Conservation (phyloP, 2,797 vertebrate genomes). For the Phoeniculus purpureus region DNA sequence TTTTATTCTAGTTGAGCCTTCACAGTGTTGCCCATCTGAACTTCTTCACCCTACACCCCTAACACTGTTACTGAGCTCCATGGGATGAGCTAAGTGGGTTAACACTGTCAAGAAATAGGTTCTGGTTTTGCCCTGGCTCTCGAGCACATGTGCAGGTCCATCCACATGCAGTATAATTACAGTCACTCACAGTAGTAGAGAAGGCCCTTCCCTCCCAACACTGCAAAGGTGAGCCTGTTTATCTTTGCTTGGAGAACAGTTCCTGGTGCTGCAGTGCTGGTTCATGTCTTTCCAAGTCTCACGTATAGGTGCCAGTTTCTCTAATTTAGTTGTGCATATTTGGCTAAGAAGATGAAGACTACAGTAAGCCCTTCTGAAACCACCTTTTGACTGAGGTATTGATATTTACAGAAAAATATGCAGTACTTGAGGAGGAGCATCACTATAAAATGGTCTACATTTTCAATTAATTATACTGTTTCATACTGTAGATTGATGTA, state of each 20-base stretch:
- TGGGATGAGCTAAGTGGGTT: background rate
- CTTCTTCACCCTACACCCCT: rapidly evolving
- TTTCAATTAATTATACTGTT: background rate
- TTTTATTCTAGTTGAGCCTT: background rate
- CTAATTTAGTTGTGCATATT: background rate
- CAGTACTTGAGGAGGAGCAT: background rate
- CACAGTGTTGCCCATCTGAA: background rate
- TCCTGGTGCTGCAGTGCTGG: background rate
- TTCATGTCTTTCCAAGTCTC: background rate
- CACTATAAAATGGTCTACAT: background rate
- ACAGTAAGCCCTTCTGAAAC: background rate
- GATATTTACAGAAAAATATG: background rate
- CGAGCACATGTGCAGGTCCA: background rate
- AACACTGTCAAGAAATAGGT: background rate
- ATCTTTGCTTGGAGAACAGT: background rate
- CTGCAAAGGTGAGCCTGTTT: background rate
- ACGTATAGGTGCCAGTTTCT: background rate
- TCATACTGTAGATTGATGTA: background rate
- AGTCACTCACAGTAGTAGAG: background rate
- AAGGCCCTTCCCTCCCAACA: background rate
- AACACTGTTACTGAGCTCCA: background rate
- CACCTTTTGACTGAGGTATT: background rate
- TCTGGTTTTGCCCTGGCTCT: background rate
- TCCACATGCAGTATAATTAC: background rate
- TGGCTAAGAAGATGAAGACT: background rate